phyloP scores from a whole-genome alignment of 1,140 invertebrate genomes.

The Hermetia illucens region DNA sequence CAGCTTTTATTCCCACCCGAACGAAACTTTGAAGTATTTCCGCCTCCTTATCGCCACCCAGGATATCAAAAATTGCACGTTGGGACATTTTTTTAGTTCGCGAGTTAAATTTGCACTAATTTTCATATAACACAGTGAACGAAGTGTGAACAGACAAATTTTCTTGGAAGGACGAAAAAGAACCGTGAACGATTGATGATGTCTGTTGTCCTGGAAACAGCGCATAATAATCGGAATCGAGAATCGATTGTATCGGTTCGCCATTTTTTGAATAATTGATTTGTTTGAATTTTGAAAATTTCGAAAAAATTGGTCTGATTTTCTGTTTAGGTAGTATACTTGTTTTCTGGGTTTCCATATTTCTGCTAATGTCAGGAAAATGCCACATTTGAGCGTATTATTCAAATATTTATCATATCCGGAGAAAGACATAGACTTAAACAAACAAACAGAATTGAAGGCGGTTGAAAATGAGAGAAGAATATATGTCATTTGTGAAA shows the following conservation, averaged over 20 bases:
- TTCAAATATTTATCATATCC: too few species aligned
- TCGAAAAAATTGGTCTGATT: background rate
- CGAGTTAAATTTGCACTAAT: conserved; percentile 6
- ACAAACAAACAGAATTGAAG: too few species aligned
- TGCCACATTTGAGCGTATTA: too few species aligned
- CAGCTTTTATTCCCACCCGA: conserved; percentile 39
- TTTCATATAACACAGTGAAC: conserved; percentile 5
- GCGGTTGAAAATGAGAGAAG: too few species aligned
- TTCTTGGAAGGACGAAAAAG: conserved; percentile 11
- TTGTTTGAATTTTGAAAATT: background rate
- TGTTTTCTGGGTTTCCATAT: too few species aligned
- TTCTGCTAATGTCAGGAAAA: too few species aligned
- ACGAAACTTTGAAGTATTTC: conserved; percentile 63
- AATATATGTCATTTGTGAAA: too few species aligned
- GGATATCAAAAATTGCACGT: conserved; percentile 34
- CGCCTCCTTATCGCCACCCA: conserved; percentile 48
- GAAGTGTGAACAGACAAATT: conserved; percentile 14
- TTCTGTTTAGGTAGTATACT: too few species aligned
- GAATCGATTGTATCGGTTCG: conserved; percentile 10
- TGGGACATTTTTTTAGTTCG: conserved; percentile 12
- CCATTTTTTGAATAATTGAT: background rate
- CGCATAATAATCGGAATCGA: conserved; percentile 12
- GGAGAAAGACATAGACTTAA: too few species aligned
- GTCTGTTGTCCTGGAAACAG: conserved; percentile 18
- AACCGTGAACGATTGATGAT: conserved; percentile 16